These are phyloP conservation scores for Neoscelio sp. DNA, from an alignment of 2,888 invertebrate species.

Conservation along the genomic window DNA sequence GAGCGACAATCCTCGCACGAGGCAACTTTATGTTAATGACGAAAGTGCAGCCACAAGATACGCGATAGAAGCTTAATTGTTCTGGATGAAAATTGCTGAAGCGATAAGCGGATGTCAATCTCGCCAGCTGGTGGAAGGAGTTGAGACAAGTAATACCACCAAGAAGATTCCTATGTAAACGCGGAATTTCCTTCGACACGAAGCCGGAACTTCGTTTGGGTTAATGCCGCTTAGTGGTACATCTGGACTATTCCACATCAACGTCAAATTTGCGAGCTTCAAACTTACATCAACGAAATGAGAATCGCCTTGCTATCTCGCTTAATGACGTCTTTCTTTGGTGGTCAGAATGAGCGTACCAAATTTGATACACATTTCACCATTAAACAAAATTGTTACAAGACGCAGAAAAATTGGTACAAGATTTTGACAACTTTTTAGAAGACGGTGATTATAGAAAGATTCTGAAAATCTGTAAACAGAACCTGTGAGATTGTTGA, in stretches of 20 bases:
- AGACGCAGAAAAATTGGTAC: too few species aligned
- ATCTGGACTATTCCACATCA: conserved; percentile 75
- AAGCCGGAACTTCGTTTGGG: conserved; percentile 72
- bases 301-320: conserved; percentile 69
- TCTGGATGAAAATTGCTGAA: conserved; percentile 72
- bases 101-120: conserved; percentile 75
- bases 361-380: conserved; percentile 13
- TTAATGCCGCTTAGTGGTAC: conserved; percentile 75
- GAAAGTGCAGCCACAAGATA: conserved; percentile 70
- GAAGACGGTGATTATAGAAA: too few species aligned
- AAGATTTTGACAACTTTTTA: too few species aligned
- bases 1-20: conserved; percentile 40
- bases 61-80: conserved; percentile 76
- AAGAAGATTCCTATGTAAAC: conserved; percentile 62
- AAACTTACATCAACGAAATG: conserved; percentile 80
- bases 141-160: conserved; percentile 68
- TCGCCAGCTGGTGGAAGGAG: conserved; percentile 67
- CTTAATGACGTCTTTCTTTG: conserved; percentile 41
- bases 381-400: conserved; percentile 18
- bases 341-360: neutral
- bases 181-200: conserved; percentile 53
- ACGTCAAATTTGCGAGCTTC: conserved; percentile 78
- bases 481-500: too few species aligned
- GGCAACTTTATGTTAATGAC: conserved; percentile 70
- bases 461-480: too few species aligned